Conservation (phyloP, 2,113 vertebrate genomes). For the Equus przewalskii region DNA sequence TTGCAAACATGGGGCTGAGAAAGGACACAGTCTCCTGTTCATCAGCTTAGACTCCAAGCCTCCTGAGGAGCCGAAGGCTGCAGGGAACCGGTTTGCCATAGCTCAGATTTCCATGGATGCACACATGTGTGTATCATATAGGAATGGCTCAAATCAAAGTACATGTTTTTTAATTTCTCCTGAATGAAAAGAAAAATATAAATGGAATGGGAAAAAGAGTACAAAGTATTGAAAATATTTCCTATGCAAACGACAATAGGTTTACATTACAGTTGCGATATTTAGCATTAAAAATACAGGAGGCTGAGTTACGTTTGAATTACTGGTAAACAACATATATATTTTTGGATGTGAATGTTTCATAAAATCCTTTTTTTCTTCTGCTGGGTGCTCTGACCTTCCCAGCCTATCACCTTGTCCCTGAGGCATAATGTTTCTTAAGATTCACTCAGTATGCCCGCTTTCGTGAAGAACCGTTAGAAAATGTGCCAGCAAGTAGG, state of each 20-base stretch:
- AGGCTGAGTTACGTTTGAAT: not conserved
- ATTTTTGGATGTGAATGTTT: not conserved
- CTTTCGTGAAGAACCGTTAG: no score
- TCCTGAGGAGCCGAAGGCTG: not conserved
- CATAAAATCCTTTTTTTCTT: not conserved
- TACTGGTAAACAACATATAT: not conserved
- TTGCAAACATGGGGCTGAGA: not conserved
- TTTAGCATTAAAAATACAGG: not conserved
- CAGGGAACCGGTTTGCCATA: no score
- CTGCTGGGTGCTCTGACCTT: no score
- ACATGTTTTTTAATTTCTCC: not conserved
- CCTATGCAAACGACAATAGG: not conserved
- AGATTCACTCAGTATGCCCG: no score
- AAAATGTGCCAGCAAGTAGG: no score
- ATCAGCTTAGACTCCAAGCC: not conserved
- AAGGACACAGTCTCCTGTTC: not conserved
- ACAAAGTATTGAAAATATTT: not conserved
- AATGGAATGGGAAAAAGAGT: not conserved
- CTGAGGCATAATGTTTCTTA: no score
- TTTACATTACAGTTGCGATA: not conserved
- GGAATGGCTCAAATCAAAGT: not conserved
- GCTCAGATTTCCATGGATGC: not conserved
- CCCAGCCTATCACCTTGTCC: no score
- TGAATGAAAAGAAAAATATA: not conserved
- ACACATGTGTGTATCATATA: not conserved